Evolutionary conservation across 2,113 vertebrate genomes (phyloP), one percentile per base, ranked within the genome.

Genomic region (Scolopax mira): DNA sequence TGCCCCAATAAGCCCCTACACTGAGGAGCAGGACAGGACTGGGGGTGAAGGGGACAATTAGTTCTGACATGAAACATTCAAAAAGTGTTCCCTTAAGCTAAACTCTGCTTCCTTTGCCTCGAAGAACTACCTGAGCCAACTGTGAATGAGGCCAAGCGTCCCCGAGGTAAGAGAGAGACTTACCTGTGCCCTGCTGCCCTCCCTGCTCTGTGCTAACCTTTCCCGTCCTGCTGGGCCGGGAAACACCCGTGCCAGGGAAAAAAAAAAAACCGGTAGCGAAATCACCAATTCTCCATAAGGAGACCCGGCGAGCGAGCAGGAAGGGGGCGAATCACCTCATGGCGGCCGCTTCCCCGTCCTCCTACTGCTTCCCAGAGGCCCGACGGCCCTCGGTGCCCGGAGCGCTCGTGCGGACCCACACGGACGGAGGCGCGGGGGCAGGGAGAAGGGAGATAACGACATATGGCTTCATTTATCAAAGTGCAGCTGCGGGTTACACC

Each of bases 401-500:
- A 37, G 33, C 54, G 11, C 30, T 13, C 11, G 22, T 7, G 39
- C 9, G 49, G 49, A 25, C 15, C 58, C 35, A 33, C 84, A 27
- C 7, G 41, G n/a, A 13, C 8, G 10, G 75, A 58, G 61, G 42
- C 16, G 39, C n/a, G 4, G 16, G 41, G 39, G 2, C 5, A 39
- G 30, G 44, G 24, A 69, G 33, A 2, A 52, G 44, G 54, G 22
- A 71, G 73, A 64, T 41, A 86, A 65, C 39, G 48, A 61, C 95
- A 79, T 93, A 92, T 94, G 93, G 94, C 96, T 96, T 97, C 84
- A 17, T 91, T 83, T 74, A 64, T 79, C 83, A 91, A 92, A 96
- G 94, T 91, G 94, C 95, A 90, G 95, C 87, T 51, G 91, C 93
- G 37, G 69, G 49, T 88, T 71, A 23, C 71, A 12, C 79, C 41